Percentiles rank a stretch among this genome's conserved stretches.
Evolutionary conservation across 2,113 vertebrate genomes (phyloP).

Genomic region (Takifugu bimaculatus): DNA sequence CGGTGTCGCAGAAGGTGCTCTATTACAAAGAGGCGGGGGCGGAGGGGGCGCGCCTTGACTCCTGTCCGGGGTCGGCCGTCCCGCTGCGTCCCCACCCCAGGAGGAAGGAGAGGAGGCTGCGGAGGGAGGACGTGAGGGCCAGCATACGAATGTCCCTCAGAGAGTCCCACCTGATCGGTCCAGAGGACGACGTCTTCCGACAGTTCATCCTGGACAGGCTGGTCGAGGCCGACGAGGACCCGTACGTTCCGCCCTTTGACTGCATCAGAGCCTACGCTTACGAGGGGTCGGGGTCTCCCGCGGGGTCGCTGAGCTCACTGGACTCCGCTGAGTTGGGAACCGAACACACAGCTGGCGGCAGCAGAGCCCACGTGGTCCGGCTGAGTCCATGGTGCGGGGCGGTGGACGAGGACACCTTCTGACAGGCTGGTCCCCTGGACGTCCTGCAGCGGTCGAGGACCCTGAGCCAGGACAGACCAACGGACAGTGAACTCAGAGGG

Average conservation of each 20-base stretch:
- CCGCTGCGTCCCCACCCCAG: conserved; percentile 72
- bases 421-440: conserved; percentile 9
- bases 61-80: conserved; percentile 37
- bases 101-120: conserved; percentile 55
- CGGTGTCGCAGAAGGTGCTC: conserved; percentile 82
- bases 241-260: conserved; percentile 80
- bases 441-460: not conserved
- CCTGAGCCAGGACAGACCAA: no score
- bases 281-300: conserved; percentile 82
- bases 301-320: conserved; percentile 89
- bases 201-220: conserved; percentile 89
- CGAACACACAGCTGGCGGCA: conserved; percentile 55
- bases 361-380: conserved; percentile 70
- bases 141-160: conserved; percentile 82
- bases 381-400: conserved; percentile 71
- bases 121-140: conserved; percentile 58
- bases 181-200: conserved; percentile 82
- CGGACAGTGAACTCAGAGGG: no score
- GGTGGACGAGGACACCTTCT: conserved; percentile 69
- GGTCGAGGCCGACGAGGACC: conserved; percentile 82
- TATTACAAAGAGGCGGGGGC: conserved; percentile 76
- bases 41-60: conserved; percentile 57
- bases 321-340: conserved; percentile 68
- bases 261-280: conserved; percentile 82
- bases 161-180: conserved; percentile 84